Evolutionary conservation across 2,797 vertebrate genomes (phyloP), one percentile per base, ranked within the genome.

Genomic region (Lacerta viridis): DNA sequence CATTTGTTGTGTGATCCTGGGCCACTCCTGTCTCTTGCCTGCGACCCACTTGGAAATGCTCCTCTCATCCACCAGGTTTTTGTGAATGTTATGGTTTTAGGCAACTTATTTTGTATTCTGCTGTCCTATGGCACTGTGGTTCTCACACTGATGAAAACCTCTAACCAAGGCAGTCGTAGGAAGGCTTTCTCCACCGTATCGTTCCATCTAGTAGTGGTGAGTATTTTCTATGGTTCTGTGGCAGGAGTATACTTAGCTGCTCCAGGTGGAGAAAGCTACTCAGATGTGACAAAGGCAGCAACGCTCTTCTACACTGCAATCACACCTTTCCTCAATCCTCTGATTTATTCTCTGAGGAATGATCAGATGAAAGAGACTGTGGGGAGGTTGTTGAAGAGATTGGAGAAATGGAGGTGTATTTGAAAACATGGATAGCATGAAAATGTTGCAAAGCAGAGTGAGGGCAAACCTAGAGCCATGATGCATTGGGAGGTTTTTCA

Each of bases 111-210:
- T 10, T 94, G 90, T 13, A 90, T 92, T 29, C 80, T 88, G 85
- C 55, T 61, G 0, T 93, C 94, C 18, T 94, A 94, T 36, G 23
- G 41, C 2, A 29, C 86, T 10, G 80, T 94, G 8, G 36, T 93
- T 27, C 64, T 50, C 80, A 90, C 91, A 74, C 92, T 95, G 1
- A 0, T 94, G 7, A 91, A 18, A 10, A 66, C 88, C 3, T 90
- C 94, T 88, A 91, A 88, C 29, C 55, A 86, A 75, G 55, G 82
- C 79, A 85, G 87, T 27, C 8, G 10, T 78, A 89, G 6, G 69
- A 94, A 94, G 43, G 91, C 90, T 33, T 93, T 94, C 84, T 94
- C 94, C 46, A 94, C 93, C 5, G 85, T 92, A 77, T 91, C 88
- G 4, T 93, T 91, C n/a, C 92, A 94, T 27, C n/a, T 94, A 25